Evolutionary conservation across 2,113 vertebrate species (phyloP).

Genomic region (Archilochus colubris): DNA sequence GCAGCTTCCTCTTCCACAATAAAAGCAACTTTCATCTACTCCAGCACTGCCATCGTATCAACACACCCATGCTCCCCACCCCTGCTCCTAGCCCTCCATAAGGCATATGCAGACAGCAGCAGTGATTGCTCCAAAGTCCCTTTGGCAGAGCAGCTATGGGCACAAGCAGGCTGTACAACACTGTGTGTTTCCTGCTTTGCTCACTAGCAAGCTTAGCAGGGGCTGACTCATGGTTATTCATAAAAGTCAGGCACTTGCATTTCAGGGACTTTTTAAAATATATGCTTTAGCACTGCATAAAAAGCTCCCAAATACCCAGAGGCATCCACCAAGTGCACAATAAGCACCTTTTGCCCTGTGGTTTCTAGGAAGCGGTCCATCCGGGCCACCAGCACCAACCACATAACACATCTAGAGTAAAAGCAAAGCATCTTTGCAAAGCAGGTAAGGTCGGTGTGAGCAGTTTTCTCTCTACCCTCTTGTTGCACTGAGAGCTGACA

Average conservation of each 20-base stretch:
- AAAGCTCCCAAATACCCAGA: not conserved
- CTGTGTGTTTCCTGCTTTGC: not conserved
- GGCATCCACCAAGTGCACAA: not conserved
- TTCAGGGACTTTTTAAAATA: not conserved
- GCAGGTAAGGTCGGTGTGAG: not conserved
- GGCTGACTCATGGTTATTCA: not conserved
- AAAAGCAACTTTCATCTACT: not conserved
- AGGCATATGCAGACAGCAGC: not conserved
- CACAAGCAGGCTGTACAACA: not conserved
- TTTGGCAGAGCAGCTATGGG: too few species aligned
- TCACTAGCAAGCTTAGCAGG: rapidly evolving
- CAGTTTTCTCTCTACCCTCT: not conserved
- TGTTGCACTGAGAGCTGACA: not conserved
- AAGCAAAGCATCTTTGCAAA: not conserved
- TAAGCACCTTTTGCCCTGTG: not conserved
- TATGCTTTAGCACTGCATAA: not conserved
- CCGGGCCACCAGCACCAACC: not conserved
- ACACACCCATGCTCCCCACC: not conserved
- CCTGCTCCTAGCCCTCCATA: not conserved
- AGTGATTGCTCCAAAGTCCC: not conserved
- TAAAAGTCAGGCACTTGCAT: not conserved
- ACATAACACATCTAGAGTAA: not conserved
- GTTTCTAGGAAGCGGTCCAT: not conserved
- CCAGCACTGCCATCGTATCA: not conserved
- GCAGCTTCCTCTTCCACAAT: not conserved